Conservation (phyloP, 2,113 vertebrate genomes). For the Columba janthina region DNA sequence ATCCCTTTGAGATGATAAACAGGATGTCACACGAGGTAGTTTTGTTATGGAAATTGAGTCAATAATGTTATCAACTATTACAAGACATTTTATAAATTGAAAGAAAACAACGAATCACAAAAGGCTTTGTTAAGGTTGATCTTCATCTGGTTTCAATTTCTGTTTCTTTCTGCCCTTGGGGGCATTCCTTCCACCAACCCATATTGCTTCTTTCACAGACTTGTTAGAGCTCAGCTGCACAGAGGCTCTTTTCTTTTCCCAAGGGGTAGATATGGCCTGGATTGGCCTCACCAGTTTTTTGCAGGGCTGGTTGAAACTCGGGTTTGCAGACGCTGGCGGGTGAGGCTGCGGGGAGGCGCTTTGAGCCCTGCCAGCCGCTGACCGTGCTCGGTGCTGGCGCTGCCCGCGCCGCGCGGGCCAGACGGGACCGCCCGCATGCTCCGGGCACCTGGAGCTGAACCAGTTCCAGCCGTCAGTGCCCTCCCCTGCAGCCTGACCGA, state of each 20-base stretch:
- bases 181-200: constrained; percentile 41
- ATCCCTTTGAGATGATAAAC: constrained; percentile 78
- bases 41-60: constrained; percentile 87
- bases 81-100: constrained; percentile 77
- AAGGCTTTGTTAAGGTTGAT: constrained; percentile 70
- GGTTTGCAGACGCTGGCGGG: not conserved
- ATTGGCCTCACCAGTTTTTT: not conserved
- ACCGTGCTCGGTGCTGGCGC: not conserved
- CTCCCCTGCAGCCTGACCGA: not conserved
- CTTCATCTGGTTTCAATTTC: constrained; percentile 56
- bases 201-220: constrained; percentile 52
- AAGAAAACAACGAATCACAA: constrained; percentile 74
- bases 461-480: not conserved
- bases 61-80: constrained; percentile 81
- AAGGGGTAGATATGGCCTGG: not conserved
- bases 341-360: not conserved
- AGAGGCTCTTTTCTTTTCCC: not conserved
- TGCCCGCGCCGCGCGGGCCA: fast-evolving
- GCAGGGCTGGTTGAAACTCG: not conserved
- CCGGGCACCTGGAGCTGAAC: not conserved
- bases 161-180: constrained; percentile 60
- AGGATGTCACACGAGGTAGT: constrained; percentile 93
- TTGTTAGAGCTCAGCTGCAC: not conserved
- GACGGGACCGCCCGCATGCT: fast-evolving
- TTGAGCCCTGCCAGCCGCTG: not conserved